Conservation (phyloP, 64 coral and sea anemone genomes). For the Actinia equina region DNA sequence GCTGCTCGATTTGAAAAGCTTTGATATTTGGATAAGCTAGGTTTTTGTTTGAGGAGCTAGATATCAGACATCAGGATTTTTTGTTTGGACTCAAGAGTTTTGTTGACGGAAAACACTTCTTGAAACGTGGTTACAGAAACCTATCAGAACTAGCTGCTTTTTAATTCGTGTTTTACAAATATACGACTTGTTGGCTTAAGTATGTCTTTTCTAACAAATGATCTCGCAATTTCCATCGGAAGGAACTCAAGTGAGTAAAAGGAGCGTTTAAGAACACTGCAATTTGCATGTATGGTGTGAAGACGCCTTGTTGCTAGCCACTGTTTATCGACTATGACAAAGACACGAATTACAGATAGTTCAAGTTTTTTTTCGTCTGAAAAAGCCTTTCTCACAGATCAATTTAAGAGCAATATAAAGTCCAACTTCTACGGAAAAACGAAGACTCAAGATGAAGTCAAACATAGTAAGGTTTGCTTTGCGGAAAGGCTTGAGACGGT, state of each 20-base stretch:
- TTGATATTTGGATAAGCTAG: not conserved
- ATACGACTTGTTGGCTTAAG: not conserved
- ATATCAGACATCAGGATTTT: not conserved
- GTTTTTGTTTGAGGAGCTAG: not conserved
- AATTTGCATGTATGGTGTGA: not conserved
- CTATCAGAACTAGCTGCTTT: not conserved
- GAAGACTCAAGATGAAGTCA: not conserved
- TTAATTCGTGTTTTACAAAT: not conserved
- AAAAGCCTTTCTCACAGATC: constrained; percentile 9
- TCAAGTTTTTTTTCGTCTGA: not conserved
- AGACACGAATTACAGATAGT: not conserved
- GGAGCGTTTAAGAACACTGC: not conserved
- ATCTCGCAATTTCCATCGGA: not conserved
- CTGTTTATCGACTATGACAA: not conserved
- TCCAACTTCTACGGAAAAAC: not conserved
- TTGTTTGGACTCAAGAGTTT: constrained; percentile 3
- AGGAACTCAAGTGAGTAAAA: not conserved
- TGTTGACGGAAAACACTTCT: not conserved
- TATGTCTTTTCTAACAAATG: not conserved
- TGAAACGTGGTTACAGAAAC: not conserved
- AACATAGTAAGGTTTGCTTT: constrained; percentile 64
- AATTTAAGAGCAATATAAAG: constrained; percentile 13
- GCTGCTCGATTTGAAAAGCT: not conserved
- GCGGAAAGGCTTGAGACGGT: constrained; percentile 55
- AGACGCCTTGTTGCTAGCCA: not conserved